Base-by-base conservation (phyloP, 2,888 invertebrate species). In the Argyresthia goedartella region DNA sequence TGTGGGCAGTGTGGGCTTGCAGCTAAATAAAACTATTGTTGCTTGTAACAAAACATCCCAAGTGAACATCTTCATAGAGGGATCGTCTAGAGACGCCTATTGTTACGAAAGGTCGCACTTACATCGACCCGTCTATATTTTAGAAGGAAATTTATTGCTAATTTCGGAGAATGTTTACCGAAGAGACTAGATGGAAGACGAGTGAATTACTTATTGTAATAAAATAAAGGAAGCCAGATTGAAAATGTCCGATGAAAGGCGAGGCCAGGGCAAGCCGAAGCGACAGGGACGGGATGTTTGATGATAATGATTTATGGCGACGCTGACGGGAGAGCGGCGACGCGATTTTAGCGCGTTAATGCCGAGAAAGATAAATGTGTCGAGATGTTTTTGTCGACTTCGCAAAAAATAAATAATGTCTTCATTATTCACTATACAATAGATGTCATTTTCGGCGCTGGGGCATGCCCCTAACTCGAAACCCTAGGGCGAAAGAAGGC, bases 1-100 rank as follows among this genome's bases (percentile, higher is more conserved):
- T 82, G 85, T 85, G 85, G 86, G 85, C 79, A 84, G 82, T 59
- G 65, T 76, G 79, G 82, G 82, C 81, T 76, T 66, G 72, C 57
- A 76, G 72, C 80, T 81, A 82, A 84, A 86, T 84, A 86, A 82
- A 84, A 81, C 84, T 81, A 85, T 86, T 86, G 85, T 85, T 79
- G 65, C 67, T 61, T 66, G 68, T 69, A 81, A 85, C 82, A 84
- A 50, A 84, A 81, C 78, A 71, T 62, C 70, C 77, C 69, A 81
- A 85, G 81, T 79, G 85, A 85, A 84, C 82, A 82, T 84, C 85
- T 85, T 84, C 77, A 84, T 85, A 70, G 67, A 71, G 72, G 65
- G 72, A 76, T 72, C 25, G 76, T 72, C 69, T 43, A 35, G 44
- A 13, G 63, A 65, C 72, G 25, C 65, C 60, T 64, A 75, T 84